These are phyloP conservation scores for Bathybates hornii DNA, from an alignment of 2,113 vertebrate genomes.

Conservation along the genomic window DNA sequence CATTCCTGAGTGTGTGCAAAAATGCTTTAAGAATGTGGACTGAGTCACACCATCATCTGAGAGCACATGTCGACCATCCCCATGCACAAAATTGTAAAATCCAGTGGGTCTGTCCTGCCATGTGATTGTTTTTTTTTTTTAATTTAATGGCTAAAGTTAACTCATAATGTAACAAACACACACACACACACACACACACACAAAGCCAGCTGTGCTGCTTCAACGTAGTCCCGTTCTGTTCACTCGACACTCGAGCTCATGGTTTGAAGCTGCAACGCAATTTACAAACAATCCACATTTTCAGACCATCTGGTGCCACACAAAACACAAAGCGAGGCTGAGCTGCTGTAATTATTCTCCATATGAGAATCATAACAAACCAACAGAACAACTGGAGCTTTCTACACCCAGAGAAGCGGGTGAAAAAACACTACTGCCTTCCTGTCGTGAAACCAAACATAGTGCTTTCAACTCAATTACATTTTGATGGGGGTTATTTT, in stretches of 20 bases:
- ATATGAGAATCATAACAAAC: not conserved
- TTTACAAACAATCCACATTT: constrained; percentile 26
- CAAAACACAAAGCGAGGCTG: not conserved
- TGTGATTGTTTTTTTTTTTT: not conserved
- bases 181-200: not conserved
- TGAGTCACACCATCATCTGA: not conserved
- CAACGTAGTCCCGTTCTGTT: not conserved
- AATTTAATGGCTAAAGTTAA: not conserved
- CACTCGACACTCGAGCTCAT: not conserved
- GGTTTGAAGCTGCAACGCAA: not conserved
- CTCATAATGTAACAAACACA: not conserved
- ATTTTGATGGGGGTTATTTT: not conserved
- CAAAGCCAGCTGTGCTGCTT: not conserved
- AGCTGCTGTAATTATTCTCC: constrained; percentile 15
- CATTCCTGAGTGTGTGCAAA: not conserved
- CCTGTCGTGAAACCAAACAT: not conserved
- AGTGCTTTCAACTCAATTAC: not conserved
- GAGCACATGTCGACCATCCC: not conserved
- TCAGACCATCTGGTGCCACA: constrained; percentile 10
- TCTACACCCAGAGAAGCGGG: not conserved
- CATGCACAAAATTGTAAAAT: not conserved
- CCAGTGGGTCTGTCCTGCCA: not conserved
- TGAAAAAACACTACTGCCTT: not conserved
- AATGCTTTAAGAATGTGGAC: constrained; percentile 10
- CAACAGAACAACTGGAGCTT: not conserved